Evolutionary conservation across 1,140 invertebrate species (phyloP).

Genomic region (Bombyx mori): DNA sequence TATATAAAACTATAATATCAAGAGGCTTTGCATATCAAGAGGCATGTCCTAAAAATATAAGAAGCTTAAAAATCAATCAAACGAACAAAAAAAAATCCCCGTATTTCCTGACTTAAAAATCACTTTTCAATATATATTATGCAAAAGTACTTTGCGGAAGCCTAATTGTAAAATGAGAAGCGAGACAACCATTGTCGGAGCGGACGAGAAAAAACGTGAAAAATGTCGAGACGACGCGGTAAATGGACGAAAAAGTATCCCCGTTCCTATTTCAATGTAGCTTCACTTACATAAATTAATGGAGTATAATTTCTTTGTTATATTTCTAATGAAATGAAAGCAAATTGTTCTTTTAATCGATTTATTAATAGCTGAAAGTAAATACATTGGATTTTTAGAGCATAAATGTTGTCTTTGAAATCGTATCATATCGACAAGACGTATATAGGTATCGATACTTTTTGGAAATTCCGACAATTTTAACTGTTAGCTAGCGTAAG

Average conservation of each 20-base stretch:
- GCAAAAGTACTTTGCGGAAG: slow-evolving; percentile 11
- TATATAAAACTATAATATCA: too few species aligned
- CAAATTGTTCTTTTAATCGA: too few species aligned
- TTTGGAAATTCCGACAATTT: too few species aligned
- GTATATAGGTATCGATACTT: too few species aligned
- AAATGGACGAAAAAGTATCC: slow-evolving; percentile 11
- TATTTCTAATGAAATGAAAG: too few species aligned
- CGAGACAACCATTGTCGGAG: slow-evolving; percentile 11
- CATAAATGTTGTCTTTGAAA: too few species aligned
- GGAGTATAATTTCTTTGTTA: too few species aligned
- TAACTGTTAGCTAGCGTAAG: too few species aligned
- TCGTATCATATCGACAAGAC: neutral
- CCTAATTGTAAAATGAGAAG: slow-evolving; percentile 19
- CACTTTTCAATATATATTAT: neutral
- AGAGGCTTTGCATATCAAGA: too few species aligned
- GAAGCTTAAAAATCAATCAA: neutral
- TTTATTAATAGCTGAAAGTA: too few species aligned
- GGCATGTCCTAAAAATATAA: neutral
- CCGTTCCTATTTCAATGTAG: slow-evolving; percentile 9
- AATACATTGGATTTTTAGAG: too few species aligned
- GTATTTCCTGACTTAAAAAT: slow-evolving; percentile 6
- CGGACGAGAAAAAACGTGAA: slow-evolving; percentile 14
- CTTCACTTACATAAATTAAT: slow-evolving; percentile 8
- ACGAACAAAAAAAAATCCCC: neutral
- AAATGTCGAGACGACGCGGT: slow-evolving; percentile 6